These are phyloP conservation scores for Ciconia maguari DNA, from an alignment of 2,113 vertebrate species.

Conservation along the genomic window DNA sequence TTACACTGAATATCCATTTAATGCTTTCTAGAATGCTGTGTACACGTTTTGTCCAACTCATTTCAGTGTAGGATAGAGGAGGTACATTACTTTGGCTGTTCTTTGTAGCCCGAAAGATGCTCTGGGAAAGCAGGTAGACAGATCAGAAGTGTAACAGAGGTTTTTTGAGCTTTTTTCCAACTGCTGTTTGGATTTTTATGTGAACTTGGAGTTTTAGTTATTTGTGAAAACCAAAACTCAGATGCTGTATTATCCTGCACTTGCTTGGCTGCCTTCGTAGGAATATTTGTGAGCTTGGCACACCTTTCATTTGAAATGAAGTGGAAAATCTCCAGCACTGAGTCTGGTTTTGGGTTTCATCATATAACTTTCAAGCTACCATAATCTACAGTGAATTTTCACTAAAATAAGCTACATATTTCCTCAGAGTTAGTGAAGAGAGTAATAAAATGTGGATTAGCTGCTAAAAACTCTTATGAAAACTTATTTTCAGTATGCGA, in stretches of 20 bases:
- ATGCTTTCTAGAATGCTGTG: not conserved
- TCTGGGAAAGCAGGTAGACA: not conserved
- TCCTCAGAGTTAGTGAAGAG: not conserved
- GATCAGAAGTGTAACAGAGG: not conserved
- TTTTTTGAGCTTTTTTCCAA: not conserved
- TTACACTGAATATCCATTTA: not conserved
- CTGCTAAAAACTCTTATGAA: conserved; percentile 15
- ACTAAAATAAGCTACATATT: conserved; percentile 12
- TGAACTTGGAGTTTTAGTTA: not conserved
- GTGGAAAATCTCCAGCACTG: conserved; percentile 1
- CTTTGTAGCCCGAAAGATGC: not conserved
- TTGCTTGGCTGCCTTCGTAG: not conserved
- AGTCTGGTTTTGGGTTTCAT: conserved; percentile 24
- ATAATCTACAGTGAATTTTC: conserved; percentile 27
- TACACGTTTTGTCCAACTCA: not conserved
- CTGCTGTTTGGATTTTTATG: not conserved
- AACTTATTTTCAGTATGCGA: conserved; percentile 11
- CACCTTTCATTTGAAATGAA: conserved; percentile 33
- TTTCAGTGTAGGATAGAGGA: not conserved
- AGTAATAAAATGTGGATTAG: conserved; percentile 58
- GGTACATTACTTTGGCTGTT: not conserved
- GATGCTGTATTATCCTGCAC: not conserved
- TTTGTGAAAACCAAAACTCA: not conserved
- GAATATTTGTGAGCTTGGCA: conserved; percentile 2
- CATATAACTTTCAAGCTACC: not conserved